Evolutionary conservation across 2,797 vertebrate genomes (phyloP).

Genomic region (Falco cherrug): DNA sequence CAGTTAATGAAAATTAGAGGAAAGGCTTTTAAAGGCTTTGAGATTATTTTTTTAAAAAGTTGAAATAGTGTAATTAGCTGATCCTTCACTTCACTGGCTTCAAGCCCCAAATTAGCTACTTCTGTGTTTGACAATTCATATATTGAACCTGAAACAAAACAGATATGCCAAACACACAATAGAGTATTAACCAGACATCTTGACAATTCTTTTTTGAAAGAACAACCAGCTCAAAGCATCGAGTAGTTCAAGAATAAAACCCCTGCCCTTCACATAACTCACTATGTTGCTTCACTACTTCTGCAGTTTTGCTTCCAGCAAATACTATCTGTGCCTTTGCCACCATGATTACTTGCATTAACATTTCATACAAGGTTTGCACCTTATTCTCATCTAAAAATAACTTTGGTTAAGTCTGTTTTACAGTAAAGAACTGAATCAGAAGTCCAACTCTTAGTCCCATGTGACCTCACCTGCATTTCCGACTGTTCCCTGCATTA

Average conservation of each 20-base stretch:
- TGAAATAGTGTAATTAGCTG: neutral
- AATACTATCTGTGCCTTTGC: neutral
- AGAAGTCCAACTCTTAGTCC: neutral
- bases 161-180: neutral
- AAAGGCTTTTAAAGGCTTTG: neutral
- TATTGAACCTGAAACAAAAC: neutral
- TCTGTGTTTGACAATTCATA: neutral
- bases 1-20: constrained; percentile 9
- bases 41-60: neutral
- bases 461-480: neutral
- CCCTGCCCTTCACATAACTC: neutral
- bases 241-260: neutral
- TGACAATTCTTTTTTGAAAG: neutral
- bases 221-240: neutral
- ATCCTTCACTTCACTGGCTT: neutral
- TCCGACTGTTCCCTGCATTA: neutral
- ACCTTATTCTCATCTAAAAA: neutral
- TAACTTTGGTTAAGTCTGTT: neutral
- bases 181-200: neutral
- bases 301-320: neutral
- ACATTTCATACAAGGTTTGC: neutral
- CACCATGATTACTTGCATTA: neutral
- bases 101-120: neutral
- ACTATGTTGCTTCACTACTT: neutral
- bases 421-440: neutral